Percentiles rank a stretch among this genome's conserved stretches.
These are phyloP conservation scores for Zaprionus ghesquierei DNA, from an alignment of 1,140 invertebrate genomes.

Conservation along the genomic window DNA sequence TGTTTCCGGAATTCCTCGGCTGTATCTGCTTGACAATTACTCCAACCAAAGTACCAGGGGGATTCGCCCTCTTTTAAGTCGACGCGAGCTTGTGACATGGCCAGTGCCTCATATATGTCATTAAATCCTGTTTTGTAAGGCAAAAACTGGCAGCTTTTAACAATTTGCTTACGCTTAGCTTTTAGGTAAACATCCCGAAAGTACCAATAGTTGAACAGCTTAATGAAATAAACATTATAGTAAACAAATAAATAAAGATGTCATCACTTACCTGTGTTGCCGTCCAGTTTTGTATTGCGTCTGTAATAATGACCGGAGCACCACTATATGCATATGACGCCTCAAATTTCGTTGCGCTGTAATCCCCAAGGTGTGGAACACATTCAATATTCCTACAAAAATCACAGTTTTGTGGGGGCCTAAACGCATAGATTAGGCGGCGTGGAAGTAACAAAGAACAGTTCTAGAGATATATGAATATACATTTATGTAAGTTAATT, in stretches of 20 bases:
- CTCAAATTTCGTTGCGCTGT: slow-evolving; percentile 88
- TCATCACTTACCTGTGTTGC: slow-evolving; percentile 84
- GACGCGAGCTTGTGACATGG: slow-evolving; percentile 88
- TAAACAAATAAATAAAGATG: not conserved
- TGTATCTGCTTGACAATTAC: slow-evolving; percentile 93
- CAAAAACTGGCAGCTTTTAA: slow-evolving; percentile 93
- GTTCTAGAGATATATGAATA: slow-evolving; percentile 67
- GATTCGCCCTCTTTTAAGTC: slow-evolving; percentile 85
- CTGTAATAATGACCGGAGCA: slow-evolving; percentile 92
- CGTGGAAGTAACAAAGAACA: slow-evolving; percentile 86
- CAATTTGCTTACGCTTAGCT: slow-evolving; percentile 83
- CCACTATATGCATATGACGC: slow-evolving; percentile 89
- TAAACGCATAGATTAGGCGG: slow-evolving; percentile 85
- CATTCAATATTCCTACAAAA: slow-evolving; percentile 87
- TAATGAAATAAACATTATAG: slow-evolving; percentile 8
- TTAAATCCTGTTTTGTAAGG: slow-evolving; percentile 92
- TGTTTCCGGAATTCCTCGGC: slow-evolving; percentile 89
- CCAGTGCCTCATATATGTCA: slow-evolving; percentile 89
- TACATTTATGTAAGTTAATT: not conserved
- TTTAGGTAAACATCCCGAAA: slow-evolving; percentile 90
- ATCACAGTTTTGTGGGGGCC: slow-evolving; percentile 89
- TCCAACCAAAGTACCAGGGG: slow-evolving; percentile 97
- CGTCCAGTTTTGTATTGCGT: slow-evolving; percentile 91
- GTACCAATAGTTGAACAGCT: slow-evolving; percentile 89
- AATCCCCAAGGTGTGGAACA: slow-evolving; percentile 86